Conservation (phyloP, 2,888 invertebrate genomes). For the Pristionchus fissidentatus region DNA sequence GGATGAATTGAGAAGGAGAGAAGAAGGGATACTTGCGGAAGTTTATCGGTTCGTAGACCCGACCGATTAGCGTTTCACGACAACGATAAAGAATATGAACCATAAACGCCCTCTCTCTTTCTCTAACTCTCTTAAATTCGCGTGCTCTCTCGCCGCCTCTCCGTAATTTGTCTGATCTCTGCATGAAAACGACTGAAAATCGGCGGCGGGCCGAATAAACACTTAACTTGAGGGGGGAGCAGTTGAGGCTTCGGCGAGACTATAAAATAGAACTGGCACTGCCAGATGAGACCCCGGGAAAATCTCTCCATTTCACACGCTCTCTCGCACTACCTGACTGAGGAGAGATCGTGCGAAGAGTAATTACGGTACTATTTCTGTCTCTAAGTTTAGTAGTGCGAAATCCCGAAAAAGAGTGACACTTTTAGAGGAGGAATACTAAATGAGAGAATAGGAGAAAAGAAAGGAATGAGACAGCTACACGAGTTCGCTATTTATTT, state of each 20-base stretch:
- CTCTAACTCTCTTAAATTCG: not conserved
- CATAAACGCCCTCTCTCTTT: not conserved
- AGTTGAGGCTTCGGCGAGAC: too few relatives aligned
- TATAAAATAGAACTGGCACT: not conserved
- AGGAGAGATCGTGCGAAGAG: too few relatives aligned
- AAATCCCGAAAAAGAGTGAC: too few relatives aligned
- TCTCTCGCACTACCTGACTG: too few relatives aligned
- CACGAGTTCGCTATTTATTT: too few relatives aligned
- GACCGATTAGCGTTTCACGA: conserved; percentile 11
- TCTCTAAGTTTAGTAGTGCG: too few relatives aligned
- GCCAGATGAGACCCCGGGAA: conserved; percentile 35
- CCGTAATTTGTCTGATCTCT: not conserved
- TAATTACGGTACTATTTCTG: too few relatives aligned
- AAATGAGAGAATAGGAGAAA: too few relatives aligned
- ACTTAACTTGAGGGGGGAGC: conserved; percentile 22
- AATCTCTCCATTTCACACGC: too few relatives aligned
- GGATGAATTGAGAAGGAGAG: not conserved
- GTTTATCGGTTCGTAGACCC: not conserved
- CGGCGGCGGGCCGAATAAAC: not conserved
- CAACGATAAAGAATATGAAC: not conserved
- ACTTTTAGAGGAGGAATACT: too few relatives aligned
- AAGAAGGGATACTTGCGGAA: not conserved
- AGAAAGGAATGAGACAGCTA: too few relatives aligned
- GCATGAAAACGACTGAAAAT: not conserved
- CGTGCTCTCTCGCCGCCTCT: not conserved